Conservation (phyloP, 2,888 invertebrate genomes). For the Cataglyphis albicans region DNA sequence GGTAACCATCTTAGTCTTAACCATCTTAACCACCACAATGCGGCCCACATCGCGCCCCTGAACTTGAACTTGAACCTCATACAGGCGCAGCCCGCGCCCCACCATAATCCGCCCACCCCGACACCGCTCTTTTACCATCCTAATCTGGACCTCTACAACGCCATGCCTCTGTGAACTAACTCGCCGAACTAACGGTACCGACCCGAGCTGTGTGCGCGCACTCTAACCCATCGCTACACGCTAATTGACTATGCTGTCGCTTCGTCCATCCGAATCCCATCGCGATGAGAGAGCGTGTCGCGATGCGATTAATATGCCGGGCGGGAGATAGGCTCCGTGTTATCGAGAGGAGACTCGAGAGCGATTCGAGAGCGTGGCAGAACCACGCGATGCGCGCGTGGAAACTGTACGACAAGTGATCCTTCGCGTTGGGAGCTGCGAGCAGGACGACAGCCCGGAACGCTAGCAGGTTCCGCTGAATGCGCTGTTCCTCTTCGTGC, state of each 20-base stretch:
- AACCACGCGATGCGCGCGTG: not conserved
- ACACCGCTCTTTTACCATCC: conserved; percentile 87
- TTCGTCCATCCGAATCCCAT: conserved; percentile 49
- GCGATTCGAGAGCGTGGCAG: conserved; percentile 4
- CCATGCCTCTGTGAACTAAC: conserved; percentile 86
- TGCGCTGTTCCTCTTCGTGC: not conserved
- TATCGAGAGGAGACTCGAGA: conserved; percentile 15
- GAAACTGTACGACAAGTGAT: not conserved
- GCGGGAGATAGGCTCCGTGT: not conserved
- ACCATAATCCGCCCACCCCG: conserved; percentile 89
- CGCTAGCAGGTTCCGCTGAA: conserved; percentile 22
- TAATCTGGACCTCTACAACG: conserved; percentile 85
- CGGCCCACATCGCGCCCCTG: conserved; percentile 85
- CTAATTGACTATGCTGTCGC: conserved; percentile 72
- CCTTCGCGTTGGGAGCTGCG: not conserved
- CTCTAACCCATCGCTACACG: conserved; percentile 80
- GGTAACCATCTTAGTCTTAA: conserved; percentile 96
- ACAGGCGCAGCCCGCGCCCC: conserved; percentile 87
- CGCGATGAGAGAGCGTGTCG: conserved; percentile 47
- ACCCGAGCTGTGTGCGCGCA: conserved; percentile 81
- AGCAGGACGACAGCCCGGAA: conserved; percentile 2
- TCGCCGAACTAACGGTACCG: conserved; percentile 59
- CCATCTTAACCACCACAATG: conserved; percentile 88
- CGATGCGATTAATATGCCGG: conserved; percentile 19
- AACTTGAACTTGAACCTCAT: conserved; percentile 86